Base-by-base conservation (phyloP, 1,140 invertebrate species). In the Dufourea novaeangliae region DNA sequence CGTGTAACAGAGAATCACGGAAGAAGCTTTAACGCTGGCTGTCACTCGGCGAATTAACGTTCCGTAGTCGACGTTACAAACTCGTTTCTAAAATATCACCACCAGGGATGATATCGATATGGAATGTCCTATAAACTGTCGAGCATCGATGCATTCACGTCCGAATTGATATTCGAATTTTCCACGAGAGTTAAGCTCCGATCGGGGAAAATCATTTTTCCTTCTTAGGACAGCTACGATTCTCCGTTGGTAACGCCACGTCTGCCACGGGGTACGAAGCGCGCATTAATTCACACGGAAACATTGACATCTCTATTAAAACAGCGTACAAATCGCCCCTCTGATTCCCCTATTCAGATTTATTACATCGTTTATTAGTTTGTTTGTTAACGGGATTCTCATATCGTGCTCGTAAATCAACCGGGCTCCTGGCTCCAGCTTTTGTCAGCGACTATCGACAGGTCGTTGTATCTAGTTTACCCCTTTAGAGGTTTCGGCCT, bases 351-450 rank as follows among this genome's bases (percentile, higher is more conserved):
- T 0, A 25, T 1, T 12, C 14, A 27, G 46, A 71, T 71, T 71
- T 71, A 61, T 61, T 37, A n/a, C 20, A 14, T 20, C 27, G 69
- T 71, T 61, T 59, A 71, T 71, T 71, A 71, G n/a, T 37, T 71
- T 25, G 69, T 46, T 59, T 46, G 52, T 22, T 68, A 27, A 34
- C 34, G 22, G 34, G 25, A 17, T 34, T 32, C 4, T n/a, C 20
- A 8, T n/a, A 17, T 7, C 46, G 25, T 14, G n/a, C 6, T 50
- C 37, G 44, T 52, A 73, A 64, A 64, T 54, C 37, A n/a, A 7
- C 14, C 4, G 3, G 2, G 25, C 22, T 54, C 27, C 20, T 4
- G 41, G 27, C 22, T 17, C 39, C 29, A 46, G 56, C 39, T 32
- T 57, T 74, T 54, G 61, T 66, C 61, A n/a, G 20, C 46, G 14